Evolutionary conservation across 2,113 vertebrate genomes (phyloP).

Genomic region (pig (Sus scrofa)): T2T-Sscrofa CM000817.6:124052501-124053000

Average conservation of each 20-base stretch:
- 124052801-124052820: background rate
- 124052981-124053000: background rate
- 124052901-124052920: background rate
- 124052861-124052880: background rate
- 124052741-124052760: no score
- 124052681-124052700: no score
- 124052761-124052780: no score
- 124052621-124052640: no score
- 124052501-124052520: background rate
- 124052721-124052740: no score
- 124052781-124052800: background rate
- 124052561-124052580: no score
- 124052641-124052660: no score
- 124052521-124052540: background rate
- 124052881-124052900: background rate
- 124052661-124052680: no score
- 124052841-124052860: background rate
- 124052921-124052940: background rate
- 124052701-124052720: no score
- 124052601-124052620: no score
- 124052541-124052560: background rate
- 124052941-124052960: background rate
- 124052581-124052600: no score
- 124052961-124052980: background rate
- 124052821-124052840: constrained; percentile 12